Conservation (phyloP, 2,113 vertebrate species). For the Microcebus tavaratra region DNA sequence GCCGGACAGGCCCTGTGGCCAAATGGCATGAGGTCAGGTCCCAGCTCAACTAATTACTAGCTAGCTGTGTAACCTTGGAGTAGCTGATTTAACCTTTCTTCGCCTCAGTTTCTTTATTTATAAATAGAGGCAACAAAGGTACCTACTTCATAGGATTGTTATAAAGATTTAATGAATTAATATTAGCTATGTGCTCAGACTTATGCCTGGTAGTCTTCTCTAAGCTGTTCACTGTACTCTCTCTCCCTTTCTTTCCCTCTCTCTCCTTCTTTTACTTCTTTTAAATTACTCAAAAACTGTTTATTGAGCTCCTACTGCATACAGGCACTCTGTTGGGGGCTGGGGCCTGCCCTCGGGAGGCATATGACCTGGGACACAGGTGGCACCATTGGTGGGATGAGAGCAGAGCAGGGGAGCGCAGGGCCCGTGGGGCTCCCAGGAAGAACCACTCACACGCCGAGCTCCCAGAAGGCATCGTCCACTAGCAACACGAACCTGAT, state of each 20-base stretch:
- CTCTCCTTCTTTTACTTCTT: not conserved
- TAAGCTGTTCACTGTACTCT: not conserved
- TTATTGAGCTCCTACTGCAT: not conserved
- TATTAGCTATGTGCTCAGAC: not conserved
- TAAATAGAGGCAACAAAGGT: not conserved
- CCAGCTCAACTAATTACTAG: not conserved
- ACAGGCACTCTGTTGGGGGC: not conserved
- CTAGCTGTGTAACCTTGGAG: not conserved
- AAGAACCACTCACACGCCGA: not conserved
- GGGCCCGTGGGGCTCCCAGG: not conserved
- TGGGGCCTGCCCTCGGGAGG: fast-evolving
- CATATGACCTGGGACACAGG: not conserved
- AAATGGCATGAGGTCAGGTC: not conserved
- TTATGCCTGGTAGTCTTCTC: not conserved
- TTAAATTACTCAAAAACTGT: not conserved
- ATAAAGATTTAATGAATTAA: not conserved
- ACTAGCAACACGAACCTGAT: not conserved
- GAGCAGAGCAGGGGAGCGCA: not conserved
- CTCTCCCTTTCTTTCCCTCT: too few species aligned
- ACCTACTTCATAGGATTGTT: not conserved
- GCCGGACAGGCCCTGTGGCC: not conserved
- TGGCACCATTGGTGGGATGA: not conserved
- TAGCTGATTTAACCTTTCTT: not conserved
- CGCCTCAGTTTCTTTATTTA: not conserved
- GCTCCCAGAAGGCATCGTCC: not conserved